Evolutionary conservation across 2,113 vertebrate species (phyloP).

Genomic region (Cyprinus carpio): DNA sequence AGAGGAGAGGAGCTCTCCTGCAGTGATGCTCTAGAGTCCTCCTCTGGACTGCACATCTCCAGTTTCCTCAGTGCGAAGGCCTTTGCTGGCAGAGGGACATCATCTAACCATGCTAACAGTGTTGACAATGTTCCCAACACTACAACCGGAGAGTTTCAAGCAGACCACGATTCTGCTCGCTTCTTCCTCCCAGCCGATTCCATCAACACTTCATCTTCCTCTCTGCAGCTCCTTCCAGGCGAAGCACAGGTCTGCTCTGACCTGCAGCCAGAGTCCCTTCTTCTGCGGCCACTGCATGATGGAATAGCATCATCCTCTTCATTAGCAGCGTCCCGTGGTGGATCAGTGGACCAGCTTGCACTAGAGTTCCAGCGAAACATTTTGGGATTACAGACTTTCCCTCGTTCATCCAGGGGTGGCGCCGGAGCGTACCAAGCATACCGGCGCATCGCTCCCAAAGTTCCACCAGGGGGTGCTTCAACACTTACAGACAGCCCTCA

Average conservation of each 20-base stretch:
- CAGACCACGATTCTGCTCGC: slow-evolving; percentile 77
- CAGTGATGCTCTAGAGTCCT: slow-evolving; percentile 76
- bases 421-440: slow-evolving; percentile 78
- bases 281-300: slow-evolving; percentile 86
- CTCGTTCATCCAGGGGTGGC: slow-evolving; percentile 78
- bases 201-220: slow-evolving; percentile 67
- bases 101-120: slow-evolving; percentile 64
- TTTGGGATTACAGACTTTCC: slow-evolving; percentile 86
- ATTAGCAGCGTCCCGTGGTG: slow-evolving; percentile 53
- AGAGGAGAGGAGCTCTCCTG: slow-evolving; percentile 58
- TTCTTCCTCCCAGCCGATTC: slow-evolving; percentile 82
- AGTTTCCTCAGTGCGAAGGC: slow-evolving; percentile 85
- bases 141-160: slow-evolving; percentile 84
- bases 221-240: slow-evolving; percentile 63
- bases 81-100: slow-evolving; percentile 77
- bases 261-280: slow-evolving; percentile 80
- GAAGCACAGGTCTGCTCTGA: slow-evolving; percentile 78
- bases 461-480: slow-evolving; percentile 61
- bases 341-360: slow-evolving; percentile 81
- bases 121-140: slow-evolving; percentile 77
- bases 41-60: slow-evolving; percentile 86
- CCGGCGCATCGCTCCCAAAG: slow-evolving; percentile 93
- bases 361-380: slow-evolving; percentile 88
- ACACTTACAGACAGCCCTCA: slow-evolving; percentile 69
- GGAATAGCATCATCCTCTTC: slow-evolving; percentile 70